A percentile compares a stretch with the other conserved stretches of the same genome.
These are phyloP conservation scores for Merodon equestris DNA, from an alignment of 2,888 invertebrate genomes.

Conservation along the genomic window DNA sequence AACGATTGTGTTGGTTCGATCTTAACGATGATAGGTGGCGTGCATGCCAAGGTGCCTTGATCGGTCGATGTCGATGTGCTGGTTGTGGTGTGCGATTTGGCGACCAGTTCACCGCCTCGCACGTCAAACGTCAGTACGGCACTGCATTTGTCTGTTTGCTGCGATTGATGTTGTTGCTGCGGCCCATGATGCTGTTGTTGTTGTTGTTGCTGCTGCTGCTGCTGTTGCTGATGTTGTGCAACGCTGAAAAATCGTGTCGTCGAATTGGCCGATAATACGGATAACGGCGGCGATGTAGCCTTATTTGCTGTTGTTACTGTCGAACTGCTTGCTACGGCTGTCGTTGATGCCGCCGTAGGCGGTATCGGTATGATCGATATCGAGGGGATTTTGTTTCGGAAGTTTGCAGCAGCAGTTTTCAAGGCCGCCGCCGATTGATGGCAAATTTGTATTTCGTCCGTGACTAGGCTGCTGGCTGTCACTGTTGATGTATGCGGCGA, in stretches of 20 bases:
- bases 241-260: conserved; percentile 33
- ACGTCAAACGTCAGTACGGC: conserved; percentile 71
- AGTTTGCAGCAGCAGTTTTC: conserved; percentile 70
- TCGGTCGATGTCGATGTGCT: conserved; percentile 56
- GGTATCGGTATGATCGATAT: conserved; percentile 78
- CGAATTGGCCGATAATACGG: conserved; percentile 3
- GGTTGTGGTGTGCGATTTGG: conserved; percentile 55
- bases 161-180: conserved; percentile 77
- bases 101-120: conserved; percentile 53
- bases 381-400: conserved; percentile 77
- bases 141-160: conserved; percentile 77
- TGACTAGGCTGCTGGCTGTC: conserved; percentile 51
- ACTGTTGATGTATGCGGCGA: conserved; percentile 45
- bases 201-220: conserved; percentile 76
- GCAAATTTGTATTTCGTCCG: conserved; percentile 64
- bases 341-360: conserved; percentile 59
- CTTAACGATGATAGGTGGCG: conserved; percentile 77
- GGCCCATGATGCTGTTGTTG: conserved; percentile 71
- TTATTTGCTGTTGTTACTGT: conserved; percentile 71
- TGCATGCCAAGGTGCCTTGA: conserved; percentile 55
- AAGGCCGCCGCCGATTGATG: conserved; percentile 64
- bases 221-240: conserved; percentile 64
- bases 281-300: conserved; percentile 75
- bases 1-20: conserved; percentile 77
- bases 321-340: conserved; percentile 58